phyloP scores from a whole-genome alignment of 1,140 invertebrate genomes.

The Maconellicoccus hirsutus region DNA sequence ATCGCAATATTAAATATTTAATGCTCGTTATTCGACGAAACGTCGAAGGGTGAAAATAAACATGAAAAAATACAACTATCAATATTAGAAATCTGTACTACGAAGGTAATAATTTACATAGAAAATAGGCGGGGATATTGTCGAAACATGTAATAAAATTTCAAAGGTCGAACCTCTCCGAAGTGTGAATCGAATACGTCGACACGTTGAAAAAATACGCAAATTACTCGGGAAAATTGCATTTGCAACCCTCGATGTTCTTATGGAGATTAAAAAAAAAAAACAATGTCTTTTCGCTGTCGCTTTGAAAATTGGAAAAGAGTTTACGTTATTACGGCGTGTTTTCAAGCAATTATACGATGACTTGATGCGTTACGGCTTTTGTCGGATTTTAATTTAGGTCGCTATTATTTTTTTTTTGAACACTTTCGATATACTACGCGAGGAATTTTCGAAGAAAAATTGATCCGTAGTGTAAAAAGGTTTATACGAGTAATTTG shows the following conservation, averaged over 20 bases:
- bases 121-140: background rate
- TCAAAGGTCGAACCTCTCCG: background rate
- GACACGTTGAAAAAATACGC: background rate
- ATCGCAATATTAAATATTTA: no score
- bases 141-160: background rate
- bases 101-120: no score
- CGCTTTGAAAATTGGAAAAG: background rate
- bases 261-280: background rate
- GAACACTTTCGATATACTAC: background rate
- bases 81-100: no score
- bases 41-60: no score
- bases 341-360: background rate
- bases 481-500: no score
- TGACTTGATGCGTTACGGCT: no score
- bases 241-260: background rate
- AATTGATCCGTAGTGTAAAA: no score
- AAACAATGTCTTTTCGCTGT: background rate
- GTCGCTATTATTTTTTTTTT: background rate
- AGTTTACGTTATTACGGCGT: background rate
- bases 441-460: no score
- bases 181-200: conserved; percentile 4
- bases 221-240: background rate
- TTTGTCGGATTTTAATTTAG: no score
- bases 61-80: no score
- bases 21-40: no score